Evolutionary conservation across 2,888 invertebrate species (phyloP).

Genomic region (Epistrophe eligans): DNA sequence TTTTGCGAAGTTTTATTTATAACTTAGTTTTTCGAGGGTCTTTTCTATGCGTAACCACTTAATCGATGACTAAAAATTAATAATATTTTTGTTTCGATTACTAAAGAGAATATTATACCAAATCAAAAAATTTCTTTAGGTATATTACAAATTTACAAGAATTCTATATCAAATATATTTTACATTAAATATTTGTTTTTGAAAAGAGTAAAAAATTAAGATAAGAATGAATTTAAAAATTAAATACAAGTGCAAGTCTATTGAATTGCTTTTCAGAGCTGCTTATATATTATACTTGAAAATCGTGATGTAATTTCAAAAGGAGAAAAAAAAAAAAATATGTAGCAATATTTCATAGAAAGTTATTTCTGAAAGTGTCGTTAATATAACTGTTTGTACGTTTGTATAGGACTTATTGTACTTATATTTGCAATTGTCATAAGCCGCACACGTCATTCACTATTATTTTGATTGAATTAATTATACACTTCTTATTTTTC

Average conservation of each 20-base stretch:
- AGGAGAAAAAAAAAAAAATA: not conserved
- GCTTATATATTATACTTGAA: not conserved
- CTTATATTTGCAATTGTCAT: not conserved
- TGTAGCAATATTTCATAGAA: not conserved
- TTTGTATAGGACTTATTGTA: not conserved
- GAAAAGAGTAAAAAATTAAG: not conserved
- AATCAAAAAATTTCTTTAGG: not conserved
- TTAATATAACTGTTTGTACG: not conserved
- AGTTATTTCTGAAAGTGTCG: not conserved
- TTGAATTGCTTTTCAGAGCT: not conserved
- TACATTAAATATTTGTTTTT: not conserved
- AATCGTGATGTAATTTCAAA: not conserved
- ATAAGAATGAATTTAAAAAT: not conserved
- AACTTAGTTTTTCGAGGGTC: conserved; percentile 6
- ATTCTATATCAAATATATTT: not conserved
- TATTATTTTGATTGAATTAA: conserved; percentile 18
- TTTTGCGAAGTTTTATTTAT: conserved; percentile 8
- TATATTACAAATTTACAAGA: not conserved
- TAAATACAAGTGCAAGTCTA: not conserved
- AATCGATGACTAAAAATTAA: not conserved
- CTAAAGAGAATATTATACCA: not conserved
- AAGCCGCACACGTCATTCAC: not conserved
- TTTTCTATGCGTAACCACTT: not conserved
- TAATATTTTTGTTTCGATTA: not conserved
- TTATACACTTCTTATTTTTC: not conserved